phyloP scores from a whole-genome alignment of 2,888 invertebrate species.

The Chloroclystis v-ata region DNA sequence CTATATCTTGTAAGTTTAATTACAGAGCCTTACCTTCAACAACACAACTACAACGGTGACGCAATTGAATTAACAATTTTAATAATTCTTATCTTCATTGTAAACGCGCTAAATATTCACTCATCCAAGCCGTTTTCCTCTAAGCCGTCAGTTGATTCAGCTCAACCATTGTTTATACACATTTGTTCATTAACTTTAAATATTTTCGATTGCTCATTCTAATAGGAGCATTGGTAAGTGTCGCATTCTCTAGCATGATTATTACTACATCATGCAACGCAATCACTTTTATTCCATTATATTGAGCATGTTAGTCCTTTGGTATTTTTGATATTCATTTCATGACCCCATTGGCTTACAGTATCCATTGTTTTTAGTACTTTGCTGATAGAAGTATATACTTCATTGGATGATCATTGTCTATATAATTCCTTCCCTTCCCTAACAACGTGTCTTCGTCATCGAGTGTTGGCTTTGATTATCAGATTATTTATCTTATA shows the following conservation, averaged over 20 bases:
- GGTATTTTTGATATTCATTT: slow-evolving; percentile 40
- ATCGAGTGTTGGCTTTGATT: slow-evolving; percentile 18
- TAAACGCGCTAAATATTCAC: slow-evolving; percentile 35
- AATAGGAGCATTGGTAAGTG: slow-evolving; percentile 45
- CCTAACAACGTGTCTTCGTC: slow-evolving; percentile 41
- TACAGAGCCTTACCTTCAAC: slow-evolving; percentile 22
- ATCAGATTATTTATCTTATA: background rate
- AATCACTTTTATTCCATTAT: slow-evolving; percentile 30
- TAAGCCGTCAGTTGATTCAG: slow-evolving; percentile 27
- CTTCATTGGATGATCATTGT: slow-evolving; percentile 41
- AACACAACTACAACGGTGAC: slow-evolving; percentile 27
- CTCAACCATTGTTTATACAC: slow-evolving; percentile 24
- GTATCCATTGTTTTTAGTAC: slow-evolving; percentile 37
- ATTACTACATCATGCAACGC: slow-evolving; percentile 43
- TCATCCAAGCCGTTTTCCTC: slow-evolving; percentile 45
- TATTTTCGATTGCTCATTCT: slow-evolving; percentile 25
- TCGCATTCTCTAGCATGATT: slow-evolving; percentile 46
- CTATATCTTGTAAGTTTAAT: too few relatives aligned
- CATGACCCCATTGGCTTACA: slow-evolving; percentile 46
- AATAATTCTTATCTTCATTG: slow-evolving; percentile 39
- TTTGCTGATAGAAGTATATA: slow-evolving; percentile 32
- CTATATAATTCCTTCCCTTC: slow-evolving; percentile 34
- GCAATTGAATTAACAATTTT: slow-evolving; percentile 46
- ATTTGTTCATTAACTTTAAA: slow-evolving; percentile 14
- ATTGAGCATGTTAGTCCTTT: slow-evolving; percentile 50